Conservation (phyloP, 1,140 invertebrate species). For the Zaprionus inermis region DNA sequence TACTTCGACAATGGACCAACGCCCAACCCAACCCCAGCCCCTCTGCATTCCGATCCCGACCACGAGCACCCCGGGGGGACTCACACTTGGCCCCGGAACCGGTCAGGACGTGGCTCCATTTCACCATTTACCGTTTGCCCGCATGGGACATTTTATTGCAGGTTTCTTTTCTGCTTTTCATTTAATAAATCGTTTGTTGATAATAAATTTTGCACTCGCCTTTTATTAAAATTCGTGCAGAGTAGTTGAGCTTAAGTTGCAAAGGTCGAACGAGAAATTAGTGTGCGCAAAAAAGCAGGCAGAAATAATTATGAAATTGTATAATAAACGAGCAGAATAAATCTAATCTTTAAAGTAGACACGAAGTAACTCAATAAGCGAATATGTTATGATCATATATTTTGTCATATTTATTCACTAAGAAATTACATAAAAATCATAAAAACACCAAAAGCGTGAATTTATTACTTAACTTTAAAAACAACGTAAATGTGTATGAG, state of each 20-base stretch:
- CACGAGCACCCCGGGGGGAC: neutral
- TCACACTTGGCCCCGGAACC: neutral
- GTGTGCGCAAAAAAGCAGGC: neutral
- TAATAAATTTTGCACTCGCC: conserved; percentile 61
- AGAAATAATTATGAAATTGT: neutral
- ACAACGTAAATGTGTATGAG: too few species aligned
- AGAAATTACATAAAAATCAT: too few species aligned
- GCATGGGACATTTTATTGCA: conserved; percentile 63
- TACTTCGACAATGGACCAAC: conserved; percentile 73
- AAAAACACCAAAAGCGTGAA: too few species aligned
- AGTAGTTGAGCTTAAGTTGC: conserved; percentile 12
- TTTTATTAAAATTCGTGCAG: conserved; percentile 61
- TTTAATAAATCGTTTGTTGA: conserved; percentile 79
- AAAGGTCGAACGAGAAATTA: neutral
- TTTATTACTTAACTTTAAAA: too few species aligned
- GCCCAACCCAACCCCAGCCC: conserved; percentile 17
- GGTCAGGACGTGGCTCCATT: conserved; percentile 37
- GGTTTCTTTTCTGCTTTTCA: conserved; percentile 46
- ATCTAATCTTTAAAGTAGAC: too few species aligned
- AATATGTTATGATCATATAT: too few species aligned
- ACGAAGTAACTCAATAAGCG: too few species aligned
- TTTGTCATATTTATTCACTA: too few species aligned
- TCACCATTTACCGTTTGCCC: conserved; percentile 34
- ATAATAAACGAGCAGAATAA: too few species aligned
- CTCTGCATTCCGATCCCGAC: neutral